Evolutionary conservation across 2,888 invertebrate genomes (phyloP).

Genomic region (Conus canariensis): DNA sequence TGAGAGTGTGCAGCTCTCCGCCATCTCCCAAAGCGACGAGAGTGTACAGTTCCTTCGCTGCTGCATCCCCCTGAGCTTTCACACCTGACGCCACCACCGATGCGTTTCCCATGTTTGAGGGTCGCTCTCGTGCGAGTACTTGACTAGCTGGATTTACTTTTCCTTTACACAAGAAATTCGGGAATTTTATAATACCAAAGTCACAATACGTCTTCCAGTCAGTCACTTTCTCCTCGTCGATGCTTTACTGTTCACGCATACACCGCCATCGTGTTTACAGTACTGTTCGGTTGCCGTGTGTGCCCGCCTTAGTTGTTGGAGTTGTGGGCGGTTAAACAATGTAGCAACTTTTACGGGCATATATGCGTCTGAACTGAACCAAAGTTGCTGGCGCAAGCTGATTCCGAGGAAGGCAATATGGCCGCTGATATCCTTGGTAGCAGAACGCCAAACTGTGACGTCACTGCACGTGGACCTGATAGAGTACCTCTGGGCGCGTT

Average conservation of each 20-base stretch:
- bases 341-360: neutral
- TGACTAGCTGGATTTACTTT: neutral
- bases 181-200: too few relatives aligned
- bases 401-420: conserved; percentile 33
- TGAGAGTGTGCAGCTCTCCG: conserved; percentile 79
- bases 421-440: conserved; percentile 41
- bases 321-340: neutral
- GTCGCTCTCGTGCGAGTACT: too few relatives aligned
- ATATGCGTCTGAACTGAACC: neutral
- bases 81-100: conserved; percentile 88
- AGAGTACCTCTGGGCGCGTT: neutral
- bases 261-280: neutral
- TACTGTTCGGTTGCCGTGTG: neutral
- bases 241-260: neutral
- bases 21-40: conserved; percentile 95
- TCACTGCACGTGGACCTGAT: neutral
- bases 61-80: conserved; percentile 89
- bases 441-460: conserved; percentile 8
- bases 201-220: neutral
- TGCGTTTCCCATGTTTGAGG: conserved; percentile 65
- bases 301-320: neutral
- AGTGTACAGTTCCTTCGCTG: conserved; percentile 84
- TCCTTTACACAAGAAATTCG: neutral
- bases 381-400: neutral
- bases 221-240: neutral